Evolutionary conservation across 2,797 vertebrate genomes (phyloP), one percentile per base, ranked within the genome.

Genomic region (Morelia viridis): DNA sequence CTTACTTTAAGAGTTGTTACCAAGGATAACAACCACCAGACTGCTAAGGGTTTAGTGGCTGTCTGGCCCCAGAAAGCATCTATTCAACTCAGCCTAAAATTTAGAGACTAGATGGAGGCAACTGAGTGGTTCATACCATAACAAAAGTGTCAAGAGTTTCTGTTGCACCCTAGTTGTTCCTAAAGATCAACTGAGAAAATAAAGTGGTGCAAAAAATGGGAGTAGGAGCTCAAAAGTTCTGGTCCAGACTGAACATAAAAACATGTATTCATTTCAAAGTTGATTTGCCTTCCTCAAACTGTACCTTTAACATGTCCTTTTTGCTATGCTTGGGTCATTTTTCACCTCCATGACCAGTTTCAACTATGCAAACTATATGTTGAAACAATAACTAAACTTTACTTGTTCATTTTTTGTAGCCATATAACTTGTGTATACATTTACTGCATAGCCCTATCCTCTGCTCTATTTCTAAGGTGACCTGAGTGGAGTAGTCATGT

Each of bases 1-100:
- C 92, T 92, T 91, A 80, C 50, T 80, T 91, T 93, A 94, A 94
- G 91, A 90, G 56, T 35, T 94, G 92, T 94, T 93, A 92, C 83
- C 93, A 93, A 93, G 56, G 91, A 93, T 84, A 93, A 83, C 93
- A 92, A 15, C 91, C 93, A 94, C 89, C 0, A 24, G 92, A 89
- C 46, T 0, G 0, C 84, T 93, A 91, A 94, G 91, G 93, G 89
- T 94, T 1, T 64, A 88, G 89, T 87, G 80, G 92, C 60, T 88
- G 31, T 90, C 85, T 87, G 85, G 31, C 71, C 50, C n/a, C 84
- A 92, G 88, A 92, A 83, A 68, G 84, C 58, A 80, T 15, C 88
- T 91, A 88, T 88, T 90, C 76, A 89, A 85, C 1, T 0, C 60
- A 76, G 84, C 85, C 93, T 57, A 58, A 0, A 60, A 84, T 94